phyloP scores from a whole-genome alignment of 2,888 invertebrate species.

The Myathropa florea region DNA sequence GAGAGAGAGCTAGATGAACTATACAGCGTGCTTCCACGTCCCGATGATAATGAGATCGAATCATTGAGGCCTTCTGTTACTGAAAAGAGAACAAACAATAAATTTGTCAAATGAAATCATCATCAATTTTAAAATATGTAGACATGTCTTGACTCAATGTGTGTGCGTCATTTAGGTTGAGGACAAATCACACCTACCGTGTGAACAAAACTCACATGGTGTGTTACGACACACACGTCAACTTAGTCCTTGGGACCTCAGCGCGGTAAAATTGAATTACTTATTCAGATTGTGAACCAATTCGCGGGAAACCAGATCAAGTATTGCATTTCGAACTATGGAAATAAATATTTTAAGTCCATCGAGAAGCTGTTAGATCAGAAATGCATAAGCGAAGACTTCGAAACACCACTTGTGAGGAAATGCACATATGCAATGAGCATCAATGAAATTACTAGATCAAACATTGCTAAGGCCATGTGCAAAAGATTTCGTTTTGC shows the following conservation, averaged over 20 bases:
- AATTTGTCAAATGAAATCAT: neutral
- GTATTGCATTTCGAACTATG: conserved; percentile 14
- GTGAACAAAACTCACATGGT: neutral
- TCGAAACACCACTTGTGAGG: neutral
- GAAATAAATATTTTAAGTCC: conserved; percentile 6
- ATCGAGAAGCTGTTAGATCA: neutral
- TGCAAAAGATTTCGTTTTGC: conserved; percentile 1
- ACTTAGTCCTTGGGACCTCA: neutral
- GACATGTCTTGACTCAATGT: neutral
- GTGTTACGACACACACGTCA: neutral
- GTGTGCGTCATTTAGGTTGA: neutral
- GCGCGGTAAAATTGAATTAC: conserved; percentile 9
- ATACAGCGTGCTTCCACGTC: conserved; percentile 80
- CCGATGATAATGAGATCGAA: conserved; percentile 77
- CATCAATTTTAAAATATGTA: neutral
- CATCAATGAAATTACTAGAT: neutral
- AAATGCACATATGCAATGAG: neutral
- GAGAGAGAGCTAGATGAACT: conserved; percentile 82
- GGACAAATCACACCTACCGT: neutral
- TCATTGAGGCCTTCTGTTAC: conserved; percentile 76
- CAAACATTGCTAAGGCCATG: neutral
- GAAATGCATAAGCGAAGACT: neutral
- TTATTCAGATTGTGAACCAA: conserved; percentile 23
- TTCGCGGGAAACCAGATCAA: conserved; percentile 26
- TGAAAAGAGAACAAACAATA: conserved; percentile 40